phyloP scores from a whole-genome alignment of 2,113 vertebrate genomes.

The Origma solitaria region DNA sequence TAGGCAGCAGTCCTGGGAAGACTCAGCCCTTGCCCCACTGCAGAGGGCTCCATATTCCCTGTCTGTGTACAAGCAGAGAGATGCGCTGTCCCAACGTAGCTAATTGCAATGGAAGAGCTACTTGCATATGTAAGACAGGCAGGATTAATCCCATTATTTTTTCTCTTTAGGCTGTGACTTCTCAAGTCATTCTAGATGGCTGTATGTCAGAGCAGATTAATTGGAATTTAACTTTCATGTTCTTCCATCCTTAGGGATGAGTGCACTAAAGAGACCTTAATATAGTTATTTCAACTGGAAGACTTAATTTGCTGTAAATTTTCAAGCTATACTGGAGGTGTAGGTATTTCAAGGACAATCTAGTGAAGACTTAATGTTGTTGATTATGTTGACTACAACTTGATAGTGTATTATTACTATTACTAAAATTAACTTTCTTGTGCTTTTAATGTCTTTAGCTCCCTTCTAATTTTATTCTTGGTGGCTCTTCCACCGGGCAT shows the following conservation, averaged over 20 bases:
- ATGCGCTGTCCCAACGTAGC: not conserved
- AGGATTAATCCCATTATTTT: constrained; percentile 22
- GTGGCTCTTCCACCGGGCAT: not conserved
- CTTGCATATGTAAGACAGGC: not conserved
- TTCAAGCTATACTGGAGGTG: constrained; percentile 28
- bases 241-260: constrained; percentile 44
- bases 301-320: constrained; percentile 43
- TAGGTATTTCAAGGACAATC: constrained; percentile 8
- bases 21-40: not conserved
- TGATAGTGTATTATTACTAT: not conserved
- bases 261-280: not conserved
- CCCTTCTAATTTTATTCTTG: not conserved
- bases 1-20: not conserved
- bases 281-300: constrained; percentile 35
- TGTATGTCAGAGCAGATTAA: constrained; percentile 25
- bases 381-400: not conserved
- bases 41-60: not conserved
- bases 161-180: not conserved
- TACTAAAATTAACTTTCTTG: constrained; percentile 28
- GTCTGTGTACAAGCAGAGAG: not conserved
- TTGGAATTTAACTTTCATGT: constrained; percentile 25
- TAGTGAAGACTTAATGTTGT: not conserved
- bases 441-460: constrained; percentile 6
- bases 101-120: not conserved
- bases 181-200: not conserved